Percentiles rank a stretch among this genome's conserved stretches.
phyloP scores from a whole-genome alignment of 2,888 invertebrate species.

The Leptopilina myrica region DNA sequence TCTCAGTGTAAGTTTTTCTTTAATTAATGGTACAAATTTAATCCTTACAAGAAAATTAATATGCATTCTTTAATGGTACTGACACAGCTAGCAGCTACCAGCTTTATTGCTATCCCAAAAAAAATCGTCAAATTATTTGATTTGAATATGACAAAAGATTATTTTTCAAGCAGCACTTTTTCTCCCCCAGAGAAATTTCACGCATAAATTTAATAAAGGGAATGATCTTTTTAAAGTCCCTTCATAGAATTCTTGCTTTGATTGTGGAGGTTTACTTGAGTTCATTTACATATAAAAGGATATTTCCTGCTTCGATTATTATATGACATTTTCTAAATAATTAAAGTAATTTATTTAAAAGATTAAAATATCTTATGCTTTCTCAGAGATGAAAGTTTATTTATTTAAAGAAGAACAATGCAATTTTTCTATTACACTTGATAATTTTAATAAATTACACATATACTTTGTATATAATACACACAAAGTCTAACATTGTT shows the following conservation, averaged over 20 bases:
- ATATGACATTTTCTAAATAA: background rate
- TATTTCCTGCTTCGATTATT: background rate
- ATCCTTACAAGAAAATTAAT: no score
- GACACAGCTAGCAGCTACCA: no score
- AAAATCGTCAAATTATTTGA: background rate
- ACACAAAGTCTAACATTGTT: background rate
- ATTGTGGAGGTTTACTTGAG: conserved; percentile 11
- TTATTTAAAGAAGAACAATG: background rate
- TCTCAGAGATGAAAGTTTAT: background rate
- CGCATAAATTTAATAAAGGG: conserved; percentile 35
- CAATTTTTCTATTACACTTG: background rate
- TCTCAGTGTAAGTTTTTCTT: no score
- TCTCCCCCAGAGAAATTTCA: background rate
- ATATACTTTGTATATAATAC: background rate
- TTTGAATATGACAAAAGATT: background rate
- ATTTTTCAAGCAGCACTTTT: background rate
- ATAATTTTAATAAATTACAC: background rate
- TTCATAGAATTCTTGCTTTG: background rate
- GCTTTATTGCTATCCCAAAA: background rate
- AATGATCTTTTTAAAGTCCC: conserved; percentile 14
- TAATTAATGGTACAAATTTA: no score
- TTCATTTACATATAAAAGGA: conserved; percentile 27
- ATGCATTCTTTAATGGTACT: background rate
- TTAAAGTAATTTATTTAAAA: background rate
- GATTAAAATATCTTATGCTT: background rate